Base-by-base conservation (phyloP, 23 tunicate species). In the Oikopleura vanhoeffeni region DNA sequence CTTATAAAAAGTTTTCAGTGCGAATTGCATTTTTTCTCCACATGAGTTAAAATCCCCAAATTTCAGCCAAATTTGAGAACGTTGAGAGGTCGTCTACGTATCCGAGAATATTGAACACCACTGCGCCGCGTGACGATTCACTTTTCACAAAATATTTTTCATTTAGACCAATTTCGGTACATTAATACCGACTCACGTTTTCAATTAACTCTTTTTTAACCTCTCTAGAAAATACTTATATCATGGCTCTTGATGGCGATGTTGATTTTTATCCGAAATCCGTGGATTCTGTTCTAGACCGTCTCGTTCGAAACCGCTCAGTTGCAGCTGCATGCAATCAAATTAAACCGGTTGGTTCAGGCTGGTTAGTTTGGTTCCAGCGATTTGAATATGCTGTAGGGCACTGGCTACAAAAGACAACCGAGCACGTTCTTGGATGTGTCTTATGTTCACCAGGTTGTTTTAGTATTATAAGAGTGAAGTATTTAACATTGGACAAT, bases 301-400 rank as follows among this genome's bases (percentile, higher is more conserved):
- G 97, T 83, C 91, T 95, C 91, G 85, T 84, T 41, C 82, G 97
- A 85, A 95, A 95, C 71, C 89, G 88, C 30, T 89, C 86, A 40
- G 97, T 95, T 40, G 99, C 97, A 27, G 99, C 99, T 4, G 97
- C 97, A 8, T 95, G 99, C 84, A 92, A 92, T 41, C 87, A 92
- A 88, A 95, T 95, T 85, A 91, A 91, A 83, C 99, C 99, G 41
- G 85, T 86, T 40, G 85, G 85, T 34, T 41, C 71, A 34, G 76
- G 76, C 67, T 57, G 71, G 39, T 39, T 84, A 4, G 76, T 84
- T 33, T 84, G 85, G 85, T 84, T 40, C 39, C 85, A 84, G 76
- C 60, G 67, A 41, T 84, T 84, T 84, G 85, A 84, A 40, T 84
- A 84, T 57, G 85, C 85, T 1, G 85, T 84, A 1, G 85, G 85